A percentile compares a stretch with the other conserved stretches of the same genome.
phyloP scores from a whole-genome alignment of 2,888 invertebrate species.

The Diarsia dahlii region DNA sequence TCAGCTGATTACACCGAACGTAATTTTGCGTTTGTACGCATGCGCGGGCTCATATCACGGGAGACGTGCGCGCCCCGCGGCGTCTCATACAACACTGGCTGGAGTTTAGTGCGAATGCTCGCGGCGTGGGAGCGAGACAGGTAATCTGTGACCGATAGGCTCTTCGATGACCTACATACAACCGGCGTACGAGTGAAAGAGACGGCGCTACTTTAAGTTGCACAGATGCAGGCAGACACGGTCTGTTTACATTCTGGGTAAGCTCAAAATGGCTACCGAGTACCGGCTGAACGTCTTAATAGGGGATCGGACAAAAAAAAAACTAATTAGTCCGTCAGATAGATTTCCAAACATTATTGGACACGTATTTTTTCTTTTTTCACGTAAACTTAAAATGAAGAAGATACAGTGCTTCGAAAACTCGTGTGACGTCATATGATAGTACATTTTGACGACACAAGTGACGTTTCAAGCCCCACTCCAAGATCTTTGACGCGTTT shows the following conservation, averaged over 20 bases:
- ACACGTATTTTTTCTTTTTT: too few relatives aligned
- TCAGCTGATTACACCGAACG: constrained; percentile 80
- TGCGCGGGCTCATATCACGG: constrained; percentile 78
- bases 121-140: constrained; percentile 68
- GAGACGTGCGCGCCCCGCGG: constrained; percentile 74
- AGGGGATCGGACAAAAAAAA: too few relatives aligned
- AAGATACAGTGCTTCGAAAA: too few relatives aligned
- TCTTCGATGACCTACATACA: constrained; percentile 66
- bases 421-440: too few relatives aligned
- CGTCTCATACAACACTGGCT: constrained; percentile 73
- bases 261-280: constrained; percentile 67
- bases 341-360: too few relatives aligned
- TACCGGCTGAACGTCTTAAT: constrained; percentile 64
- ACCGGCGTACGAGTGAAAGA: constrained; percentile 49
- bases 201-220: constrained; percentile 53
- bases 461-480: too few relatives aligned
- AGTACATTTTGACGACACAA: too few relatives aligned
- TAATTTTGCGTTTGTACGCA: constrained; percentile 74
- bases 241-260: constrained; percentile 75
- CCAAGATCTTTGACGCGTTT: too few relatives aligned
- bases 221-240: constrained; percentile 71
- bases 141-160: constrained; percentile 69
- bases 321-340: too few relatives aligned
- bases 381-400: too few relatives aligned
- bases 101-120: constrained; percentile 49